phyloP scores from a whole-genome alignment of 2,113 vertebrate species.

The Aptenodytes patagonicus region DNA sequence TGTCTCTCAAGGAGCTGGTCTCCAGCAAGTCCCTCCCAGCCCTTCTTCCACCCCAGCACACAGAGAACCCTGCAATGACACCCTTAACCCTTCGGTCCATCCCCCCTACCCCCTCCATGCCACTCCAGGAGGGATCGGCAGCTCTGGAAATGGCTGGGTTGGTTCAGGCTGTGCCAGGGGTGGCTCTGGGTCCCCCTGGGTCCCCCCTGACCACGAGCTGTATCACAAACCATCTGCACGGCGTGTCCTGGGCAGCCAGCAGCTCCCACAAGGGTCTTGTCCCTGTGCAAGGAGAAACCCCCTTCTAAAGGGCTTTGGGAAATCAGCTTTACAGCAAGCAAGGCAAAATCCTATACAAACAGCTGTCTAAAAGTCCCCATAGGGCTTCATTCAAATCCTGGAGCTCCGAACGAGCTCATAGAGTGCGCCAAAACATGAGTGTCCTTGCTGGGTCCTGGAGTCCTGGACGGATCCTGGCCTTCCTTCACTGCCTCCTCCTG shows the following conservation, averaged over 20 bases:
- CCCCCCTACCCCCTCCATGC: neutral
- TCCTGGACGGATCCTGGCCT: neutral
- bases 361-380: neutral
- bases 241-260: neutral
- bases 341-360: neutral
- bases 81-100: neutral
- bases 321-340: neutral
- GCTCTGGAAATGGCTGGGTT: neutral
- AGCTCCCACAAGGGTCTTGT: neutral
- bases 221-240: neutral
- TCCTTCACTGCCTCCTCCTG: neutral
- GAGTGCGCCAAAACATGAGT: neutral
- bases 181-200: no score
- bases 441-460: neutral
- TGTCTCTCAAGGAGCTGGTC: neutral
- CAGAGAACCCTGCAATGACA: neutral
- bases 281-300: neutral
- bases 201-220: neutral
- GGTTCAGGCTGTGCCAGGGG: neutral
- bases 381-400: neutral
- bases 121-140: no score
- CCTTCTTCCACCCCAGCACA: neutral
- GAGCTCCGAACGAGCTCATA: neutral
- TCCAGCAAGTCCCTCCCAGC: neutral
- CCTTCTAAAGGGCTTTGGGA: neutral